Base-by-base conservation (phyloP, 2,797 vertebrate species). In the Sebastes variabilis region DNA sequence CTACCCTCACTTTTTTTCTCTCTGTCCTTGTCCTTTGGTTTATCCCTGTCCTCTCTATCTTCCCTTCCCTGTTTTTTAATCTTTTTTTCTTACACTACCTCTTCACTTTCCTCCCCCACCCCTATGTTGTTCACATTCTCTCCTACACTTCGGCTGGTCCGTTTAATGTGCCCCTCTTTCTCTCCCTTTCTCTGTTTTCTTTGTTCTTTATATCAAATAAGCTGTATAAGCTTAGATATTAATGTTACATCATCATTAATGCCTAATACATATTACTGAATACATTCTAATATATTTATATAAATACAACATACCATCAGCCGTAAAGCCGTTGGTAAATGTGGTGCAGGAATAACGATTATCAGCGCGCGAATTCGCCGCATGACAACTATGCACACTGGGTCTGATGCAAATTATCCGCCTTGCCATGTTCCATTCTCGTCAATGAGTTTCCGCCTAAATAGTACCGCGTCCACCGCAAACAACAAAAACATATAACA, bases 1-100 rank as follows among this genome's bases (percentile, higher is more conserved):
- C 8, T 34, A 8, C 64, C 27, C 72, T 83, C 30, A 38, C 42
- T 46, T 18, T 46, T 68, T 67, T 65, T 46, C 69, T n/a, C 66
- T 79, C 71, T 75, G 67, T 75, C 62, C 75, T 81, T 84, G 73
- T 82, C 46, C 58, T 76, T 79, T 38, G n/a, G 29, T 83, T 83
- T 81, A 74, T 72, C 65, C 24, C n/a, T 5, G 52, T 79, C 42
- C 59, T 62, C 66, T 59, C 24, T 29, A 4, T 71, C 42, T 71
- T 70, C 69, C 42, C 22, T 54, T 77, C 46, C 34, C 46, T 52
- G 49, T 61, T 68, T 55, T 66, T 0, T 46, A 38, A 13, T 71
- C 58, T 6, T 56, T 66, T 65, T 64, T 55, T 58, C 25, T 42
- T 24, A 22, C n/a, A 9, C 56, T 58, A 34, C 13, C 22, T n/a